These are phyloP conservation scores for Orcinus orca DNA, from an alignment of 2,113 vertebrate genomes.

Conservation along the genomic window DNA sequence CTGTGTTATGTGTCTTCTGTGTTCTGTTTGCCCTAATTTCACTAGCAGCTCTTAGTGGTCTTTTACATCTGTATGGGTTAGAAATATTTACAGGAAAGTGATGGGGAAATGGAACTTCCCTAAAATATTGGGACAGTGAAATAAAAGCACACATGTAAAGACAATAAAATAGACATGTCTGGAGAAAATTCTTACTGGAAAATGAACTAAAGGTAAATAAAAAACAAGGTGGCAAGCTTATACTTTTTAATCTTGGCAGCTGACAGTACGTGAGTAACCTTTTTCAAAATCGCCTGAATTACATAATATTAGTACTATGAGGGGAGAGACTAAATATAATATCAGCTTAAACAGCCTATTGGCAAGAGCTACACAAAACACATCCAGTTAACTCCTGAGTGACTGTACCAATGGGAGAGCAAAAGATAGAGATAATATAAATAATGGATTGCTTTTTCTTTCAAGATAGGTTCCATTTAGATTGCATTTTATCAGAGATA, in stretches of 20 bases:
- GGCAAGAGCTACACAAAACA: not conserved
- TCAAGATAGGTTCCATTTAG: not conserved
- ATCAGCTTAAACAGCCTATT: not conserved
- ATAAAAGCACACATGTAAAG: not conserved
- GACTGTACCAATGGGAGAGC: not conserved
- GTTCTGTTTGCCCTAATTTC: not conserved
- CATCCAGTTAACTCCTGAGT: not conserved
- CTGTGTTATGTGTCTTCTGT: not conserved
- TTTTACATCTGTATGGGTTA: not conserved
- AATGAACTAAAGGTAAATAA: not conserved
- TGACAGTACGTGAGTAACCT: not conserved
- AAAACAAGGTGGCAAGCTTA: not conserved
- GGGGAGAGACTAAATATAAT: not conserved
- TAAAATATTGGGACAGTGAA: not conserved
- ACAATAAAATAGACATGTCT: not conserved
- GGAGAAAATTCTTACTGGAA: not conserved
- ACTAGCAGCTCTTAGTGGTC: not conserved
- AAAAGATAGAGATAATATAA: not conserved
- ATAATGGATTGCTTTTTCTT: not conserved
- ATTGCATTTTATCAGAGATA: not conserved
- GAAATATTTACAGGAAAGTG: not conserved
- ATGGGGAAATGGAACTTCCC: not conserved
- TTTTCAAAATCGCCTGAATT: constrained; percentile 7
- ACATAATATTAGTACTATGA: not conserved
- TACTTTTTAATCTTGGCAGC: not conserved